Percentiles rank a stretch among this genome's conserved stretches.
Conservation (phyloP, 2,797 vertebrate genomes). For the Acanthurus tractus region DNA sequence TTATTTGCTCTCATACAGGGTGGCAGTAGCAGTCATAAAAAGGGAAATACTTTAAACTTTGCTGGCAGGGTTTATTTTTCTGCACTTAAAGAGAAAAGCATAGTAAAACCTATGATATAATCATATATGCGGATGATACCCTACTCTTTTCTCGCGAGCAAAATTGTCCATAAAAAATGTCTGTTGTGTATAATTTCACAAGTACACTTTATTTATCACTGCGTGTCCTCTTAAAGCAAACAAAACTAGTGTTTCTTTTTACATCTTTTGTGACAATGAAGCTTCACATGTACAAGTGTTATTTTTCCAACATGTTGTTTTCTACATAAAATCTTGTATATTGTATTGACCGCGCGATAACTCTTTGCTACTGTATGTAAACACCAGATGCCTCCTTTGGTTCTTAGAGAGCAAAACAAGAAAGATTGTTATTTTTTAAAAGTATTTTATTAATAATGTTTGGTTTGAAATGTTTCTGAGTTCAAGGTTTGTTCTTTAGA, state of each 20-base stretch:
- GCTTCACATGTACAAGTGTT: constrained; percentile 32
- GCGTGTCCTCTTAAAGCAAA: constrained; percentile 47
- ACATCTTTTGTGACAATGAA: constrained; percentile 37
- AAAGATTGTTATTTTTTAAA: constrained; percentile 41
- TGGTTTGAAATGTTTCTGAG: constrained; percentile 1
- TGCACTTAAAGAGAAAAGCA: constrained; percentile 23
- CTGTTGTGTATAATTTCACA: constrained; percentile 12
- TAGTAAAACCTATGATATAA: not conserved
- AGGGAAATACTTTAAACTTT: constrained; percentile 18
- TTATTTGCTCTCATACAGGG: constrained; percentile 14
- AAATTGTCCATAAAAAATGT: not conserved
- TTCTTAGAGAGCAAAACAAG: constrained; percentile 26
- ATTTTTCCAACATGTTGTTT: constrained; percentile 37
- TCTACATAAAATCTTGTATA: constrained; percentile 23
- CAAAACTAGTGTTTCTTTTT: constrained; percentile 14
- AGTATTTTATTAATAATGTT: constrained; percentile 41
- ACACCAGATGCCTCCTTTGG: constrained; percentile 56
- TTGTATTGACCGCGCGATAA: constrained; percentile 17
- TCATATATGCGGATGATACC: constrained; percentile 19
- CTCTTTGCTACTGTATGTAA: constrained; percentile 39
- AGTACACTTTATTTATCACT: constrained; percentile 40
- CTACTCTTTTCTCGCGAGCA: not conserved
- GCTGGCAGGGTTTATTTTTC: constrained; percentile 33
- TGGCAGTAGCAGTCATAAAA: constrained; percentile 16
- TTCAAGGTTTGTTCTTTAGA: constrained; percentile 42